Conservation (phyloP, 1,140 invertebrate genomes). For the Pseudomyrmex concolor region DNA sequence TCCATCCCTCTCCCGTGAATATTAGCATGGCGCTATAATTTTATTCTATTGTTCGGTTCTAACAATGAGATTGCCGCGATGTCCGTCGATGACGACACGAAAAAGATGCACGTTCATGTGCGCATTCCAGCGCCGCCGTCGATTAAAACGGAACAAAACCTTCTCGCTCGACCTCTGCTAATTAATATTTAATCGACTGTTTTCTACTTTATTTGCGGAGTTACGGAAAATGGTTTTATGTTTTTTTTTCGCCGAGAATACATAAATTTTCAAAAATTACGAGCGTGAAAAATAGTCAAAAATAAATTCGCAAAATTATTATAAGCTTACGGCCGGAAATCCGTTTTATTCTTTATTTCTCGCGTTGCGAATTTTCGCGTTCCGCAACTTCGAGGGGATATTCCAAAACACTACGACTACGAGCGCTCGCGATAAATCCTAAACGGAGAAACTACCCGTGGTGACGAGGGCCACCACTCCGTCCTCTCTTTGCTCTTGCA, state of each 20-base stretch:
- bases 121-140: slow-evolving; percentile 19
- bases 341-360: neutral
- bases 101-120: slow-evolving; percentile 21
- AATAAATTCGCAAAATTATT: neutral
- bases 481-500: slow-evolving; percentile 32
- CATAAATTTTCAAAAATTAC: neutral
- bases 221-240: neutral
- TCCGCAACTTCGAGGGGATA: neutral
- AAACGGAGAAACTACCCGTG: slow-evolving; percentile 46
- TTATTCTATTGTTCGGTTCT: slow-evolving; percentile 55
- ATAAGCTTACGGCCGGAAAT: neutral
- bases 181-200: neutral
- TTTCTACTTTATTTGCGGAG: no score
- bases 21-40: slow-evolving; percentile 64
- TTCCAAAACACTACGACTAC: slow-evolving; percentile 8
- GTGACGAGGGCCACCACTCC: slow-evolving; percentile 51
- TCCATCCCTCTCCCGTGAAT: slow-evolving; percentile 38
- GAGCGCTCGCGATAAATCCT: slow-evolving; percentile 58
- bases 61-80: slow-evolving; percentile 49
- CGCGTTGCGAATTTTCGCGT: slow-evolving; percentile 33
- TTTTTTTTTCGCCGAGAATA: neutral
- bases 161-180: neutral
- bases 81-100: slow-evolving; percentile 3
- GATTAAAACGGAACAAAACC: neutral
- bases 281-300: neutral